Evolutionary conservation across 2,113 vertebrate species (phyloP).

Genomic region (Dicerorhinus sumatrensis): DNA sequence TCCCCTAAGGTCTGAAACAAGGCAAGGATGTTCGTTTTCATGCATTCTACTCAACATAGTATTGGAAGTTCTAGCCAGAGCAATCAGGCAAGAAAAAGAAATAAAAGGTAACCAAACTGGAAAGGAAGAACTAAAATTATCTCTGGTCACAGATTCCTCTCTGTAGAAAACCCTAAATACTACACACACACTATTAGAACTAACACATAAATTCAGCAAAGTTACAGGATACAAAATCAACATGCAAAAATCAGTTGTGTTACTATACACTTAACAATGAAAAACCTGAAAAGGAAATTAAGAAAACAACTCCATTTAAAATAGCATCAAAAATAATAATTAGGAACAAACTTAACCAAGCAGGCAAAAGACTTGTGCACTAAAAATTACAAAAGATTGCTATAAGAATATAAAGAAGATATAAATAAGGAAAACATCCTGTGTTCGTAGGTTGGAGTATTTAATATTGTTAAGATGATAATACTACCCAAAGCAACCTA

Average conservation of each 20-base stretch:
- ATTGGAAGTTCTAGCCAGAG: neutral
- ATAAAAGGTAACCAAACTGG: neutral
- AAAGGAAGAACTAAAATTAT: neutral
- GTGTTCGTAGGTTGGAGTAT: neutral
- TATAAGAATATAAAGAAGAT: neutral
- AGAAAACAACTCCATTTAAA: neutral
- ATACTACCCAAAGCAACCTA: neutral
- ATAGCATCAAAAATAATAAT: neutral
- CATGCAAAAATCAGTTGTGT: neutral
- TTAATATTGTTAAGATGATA: neutral
- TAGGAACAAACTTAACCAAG: neutral
- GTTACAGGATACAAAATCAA: neutral
- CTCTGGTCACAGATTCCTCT: neutral
- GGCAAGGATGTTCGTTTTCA: neutral
- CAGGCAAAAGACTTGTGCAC: neutral
- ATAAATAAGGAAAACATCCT: neutral
- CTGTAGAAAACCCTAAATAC: neutral
- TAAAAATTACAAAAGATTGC: neutral
- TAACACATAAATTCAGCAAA: neutral
- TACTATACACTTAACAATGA: neutral
- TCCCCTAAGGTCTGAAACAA: neutral
- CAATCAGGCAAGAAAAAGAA: neutral
- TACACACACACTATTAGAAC: neutral
- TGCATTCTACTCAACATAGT: fast-evolving
- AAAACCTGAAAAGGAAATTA: neutral